phyloP scores from a whole-genome alignment of 2,888 invertebrate genomes.

The Drosophila pegasa region DNA sequence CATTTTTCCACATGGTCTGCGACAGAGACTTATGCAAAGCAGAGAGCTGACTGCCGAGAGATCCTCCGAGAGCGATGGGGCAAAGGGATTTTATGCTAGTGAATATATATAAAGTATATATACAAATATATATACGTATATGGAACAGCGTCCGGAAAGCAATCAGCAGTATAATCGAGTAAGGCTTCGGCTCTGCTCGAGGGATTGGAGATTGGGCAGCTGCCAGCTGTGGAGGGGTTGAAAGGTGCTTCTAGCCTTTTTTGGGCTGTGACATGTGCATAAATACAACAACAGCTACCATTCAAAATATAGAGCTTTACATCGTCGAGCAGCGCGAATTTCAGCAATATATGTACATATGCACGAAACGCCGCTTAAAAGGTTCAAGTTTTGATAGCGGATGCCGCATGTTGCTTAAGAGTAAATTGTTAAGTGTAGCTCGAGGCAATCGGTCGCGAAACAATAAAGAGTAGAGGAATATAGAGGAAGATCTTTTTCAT shows the following conservation, averaged over 20 bases:
- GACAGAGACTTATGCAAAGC: slow-evolving; percentile 58
- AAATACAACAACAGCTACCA: slow-evolving; percentile 27
- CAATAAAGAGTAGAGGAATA: too few species aligned
- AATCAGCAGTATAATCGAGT: slow-evolving; percentile 78
- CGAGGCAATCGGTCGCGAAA: not conserved
- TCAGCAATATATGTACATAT: not conserved
- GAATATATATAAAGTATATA: not conserved
- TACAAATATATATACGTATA: not conserved
- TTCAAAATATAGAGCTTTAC: slow-evolving; percentile 30
- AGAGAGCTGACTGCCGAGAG: slow-evolving; percentile 57
- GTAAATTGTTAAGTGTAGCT: slow-evolving; percentile 1
- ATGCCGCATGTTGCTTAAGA: slow-evolving; percentile 1
- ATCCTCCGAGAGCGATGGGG: slow-evolving; percentile 35
- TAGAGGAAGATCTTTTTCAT: too few species aligned
- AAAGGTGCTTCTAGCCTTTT: slow-evolving; percentile 31
- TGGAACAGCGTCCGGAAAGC: slow-evolving; percentile 61
- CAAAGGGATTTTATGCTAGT: not conserved
- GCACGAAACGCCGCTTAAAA: slow-evolving; percentile 6
- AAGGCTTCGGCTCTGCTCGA: slow-evolving; percentile 54
- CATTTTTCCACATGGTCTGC: slow-evolving; percentile 71
- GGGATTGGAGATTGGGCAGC: slow-evolving; percentile 3
- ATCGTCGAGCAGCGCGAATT: slow-evolving; percentile 17
- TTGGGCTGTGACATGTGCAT: slow-evolving; percentile 60
- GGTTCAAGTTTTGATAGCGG: not conserved
- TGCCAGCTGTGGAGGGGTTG: slow-evolving; percentile 4